phyloP scores from a whole-genome alignment of 2,113 vertebrate genomes.

The Tragulus kanchil region DNA sequence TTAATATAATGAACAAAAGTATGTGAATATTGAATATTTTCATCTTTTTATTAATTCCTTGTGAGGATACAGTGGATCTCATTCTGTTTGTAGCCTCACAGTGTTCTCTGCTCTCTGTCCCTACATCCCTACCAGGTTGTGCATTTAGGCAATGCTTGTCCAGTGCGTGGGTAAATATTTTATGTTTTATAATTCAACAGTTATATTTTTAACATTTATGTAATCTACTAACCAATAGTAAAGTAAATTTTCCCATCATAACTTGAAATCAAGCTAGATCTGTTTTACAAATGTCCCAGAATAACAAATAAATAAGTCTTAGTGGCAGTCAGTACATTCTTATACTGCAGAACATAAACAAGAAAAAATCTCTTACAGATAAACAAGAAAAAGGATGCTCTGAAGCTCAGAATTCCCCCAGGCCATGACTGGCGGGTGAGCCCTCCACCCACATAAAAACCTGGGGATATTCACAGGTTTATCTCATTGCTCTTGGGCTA shows the following conservation, averaged over 20 bases:
- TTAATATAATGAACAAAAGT: neutral
- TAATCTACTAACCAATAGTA: neutral
- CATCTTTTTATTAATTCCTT: neutral
- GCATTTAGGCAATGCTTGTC: neutral
- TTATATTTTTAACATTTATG: slow-evolving; percentile 39
- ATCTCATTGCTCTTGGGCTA: neutral
- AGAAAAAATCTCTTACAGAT: neutral
- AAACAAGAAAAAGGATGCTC: too few relatives aligned
- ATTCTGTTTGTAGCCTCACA: neutral
- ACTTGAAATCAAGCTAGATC: neutral
- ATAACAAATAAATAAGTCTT: neutral
- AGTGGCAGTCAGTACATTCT: neutral
- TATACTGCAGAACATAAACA: neutral
- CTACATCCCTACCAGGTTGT: too few relatives aligned
- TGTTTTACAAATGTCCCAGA: neutral
- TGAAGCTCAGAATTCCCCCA: too few relatives aligned
- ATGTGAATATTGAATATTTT: neutral
- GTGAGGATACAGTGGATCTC: neutral
- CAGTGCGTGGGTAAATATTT: neutral
- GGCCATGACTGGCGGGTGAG: too few relatives aligned
- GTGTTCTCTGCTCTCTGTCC: neutral
- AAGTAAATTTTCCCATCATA: neutral
- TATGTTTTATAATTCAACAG: neutral
- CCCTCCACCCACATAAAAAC: neutral
- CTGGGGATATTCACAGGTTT: neutral